Evolutionary conservation across 2,888 invertebrate genomes (phyloP), one percentile per base, ranked within the genome.

Genomic region (Hypomecis atomaria): DNA sequence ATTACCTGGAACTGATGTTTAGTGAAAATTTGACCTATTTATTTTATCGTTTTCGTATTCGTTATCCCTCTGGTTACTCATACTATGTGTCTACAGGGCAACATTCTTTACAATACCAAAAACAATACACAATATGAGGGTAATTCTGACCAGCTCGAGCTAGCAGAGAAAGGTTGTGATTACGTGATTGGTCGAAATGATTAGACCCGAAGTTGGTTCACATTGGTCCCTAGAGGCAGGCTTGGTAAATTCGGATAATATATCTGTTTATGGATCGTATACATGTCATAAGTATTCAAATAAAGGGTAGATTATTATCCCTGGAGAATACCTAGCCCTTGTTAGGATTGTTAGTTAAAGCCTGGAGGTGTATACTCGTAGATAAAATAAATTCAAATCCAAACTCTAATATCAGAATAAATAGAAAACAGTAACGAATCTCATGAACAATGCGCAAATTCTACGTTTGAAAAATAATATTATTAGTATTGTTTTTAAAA

Each of bases 221-320:
- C 49, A 66, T 68, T 63, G 68, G 65, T 66, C 70, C 62, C 70
- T 23, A 11, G 66, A 61, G 65, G 52, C 63, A 9, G 45, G 59
- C 65, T 66, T 61, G 49, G 53, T 55, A 62, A 62, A 59, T 65
- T 50, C 58, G 54, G 58, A 48, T 55, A 62, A 56, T 56, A 38
- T 56, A 56, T 47, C 40, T 56, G 59, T 60, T 61, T 52, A 9
- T 42, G 49, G 47, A 43, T 52, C 53, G 37, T 52, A 58, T 48
- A 48, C 40, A 23, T 54, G 45, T 38, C 44, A 36, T 54, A 33
- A 38, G 43, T 59, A 64, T 59, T 50, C 58, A 49, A 59, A 62
- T 62, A 57, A 50, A 55, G 59, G 59, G 4, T 43, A 56, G 44
- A 54, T 40, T 50, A 37, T 49, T 40, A 49, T 59, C 64, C 33